Evolutionary conservation across 23 tunicate genomes (phyloP).

Genomic region (Aplidium turbinatum): DNA sequence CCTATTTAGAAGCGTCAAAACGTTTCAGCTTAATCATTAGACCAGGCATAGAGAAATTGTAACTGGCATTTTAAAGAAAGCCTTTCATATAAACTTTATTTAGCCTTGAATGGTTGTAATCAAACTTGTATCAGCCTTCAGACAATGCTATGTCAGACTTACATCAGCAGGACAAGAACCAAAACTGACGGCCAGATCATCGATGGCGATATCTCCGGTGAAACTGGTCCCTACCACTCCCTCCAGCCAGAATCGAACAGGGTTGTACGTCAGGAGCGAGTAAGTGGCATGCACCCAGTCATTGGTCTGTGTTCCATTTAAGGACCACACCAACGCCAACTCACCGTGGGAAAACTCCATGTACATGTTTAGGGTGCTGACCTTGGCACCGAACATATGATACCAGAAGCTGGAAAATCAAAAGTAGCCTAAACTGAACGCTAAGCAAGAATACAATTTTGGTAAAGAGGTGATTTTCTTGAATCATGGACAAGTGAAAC

Average conservation of each 20-base stretch:
- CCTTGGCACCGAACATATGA: slow-evolving; percentile 79
- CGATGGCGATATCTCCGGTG: slow-evolving; percentile 87
- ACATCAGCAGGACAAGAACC: slow-evolving; percentile 71
- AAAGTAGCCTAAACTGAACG: too few species aligned
- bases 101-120: too few species aligned
- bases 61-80: too few species aligned
- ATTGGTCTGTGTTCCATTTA: slow-evolving; percentile 67
- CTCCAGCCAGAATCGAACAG: slow-evolving; percentile 72
- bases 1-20: too few species aligned
- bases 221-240: slow-evolving; percentile 60
- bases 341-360: slow-evolving; percentile 62
- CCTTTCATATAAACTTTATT: too few species aligned
- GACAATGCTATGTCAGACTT: too few species aligned
- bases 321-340: slow-evolving; percentile 38
- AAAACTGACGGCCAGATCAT: slow-evolving; percentile 45
- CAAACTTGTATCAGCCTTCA: too few species aligned
- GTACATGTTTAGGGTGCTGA: slow-evolving; percentile 75
- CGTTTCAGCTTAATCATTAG: too few species aligned
- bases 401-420: slow-evolving; percentile 82
- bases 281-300: slow-evolving; percentile 65
- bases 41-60: too few species aligned
- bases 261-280: slow-evolving; percentile 53
- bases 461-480: not conserved
- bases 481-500: not conserved
- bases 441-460: not conserved